Evolutionary conservation across 35 echinoderm and acorn worm genomes (phyloP).

Genomic region (Eucidaris tribuloides): DNA sequence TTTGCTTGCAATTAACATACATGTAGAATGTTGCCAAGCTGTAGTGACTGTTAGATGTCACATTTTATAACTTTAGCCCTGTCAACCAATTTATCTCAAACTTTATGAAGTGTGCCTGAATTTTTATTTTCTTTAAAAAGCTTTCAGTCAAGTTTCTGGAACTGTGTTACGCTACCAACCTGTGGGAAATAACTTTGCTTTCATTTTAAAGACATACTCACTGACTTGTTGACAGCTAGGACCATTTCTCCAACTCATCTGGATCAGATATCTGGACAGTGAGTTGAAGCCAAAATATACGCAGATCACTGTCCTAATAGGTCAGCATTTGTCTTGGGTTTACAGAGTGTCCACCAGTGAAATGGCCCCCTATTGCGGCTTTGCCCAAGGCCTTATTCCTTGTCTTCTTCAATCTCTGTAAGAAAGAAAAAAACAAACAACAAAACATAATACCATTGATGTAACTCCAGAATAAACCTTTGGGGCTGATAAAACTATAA

Average conservation of each 20-base stretch:
- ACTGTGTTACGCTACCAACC: too few species aligned
- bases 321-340: slow-evolving; percentile 78
- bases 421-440: neutral
- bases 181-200: too few species aligned
- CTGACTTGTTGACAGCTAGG: slow-evolving; percentile 75
- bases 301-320: slow-evolving; percentile 73
- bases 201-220: too few species aligned
- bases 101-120: too few species aligned
- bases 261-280: slow-evolving; percentile 96
- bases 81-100: too few species aligned
- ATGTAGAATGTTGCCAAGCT: too few species aligned
- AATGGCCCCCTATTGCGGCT: slow-evolving; percentile 92
- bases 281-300: slow-evolving; percentile 94
- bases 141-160: too few species aligned
- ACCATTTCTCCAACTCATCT: slow-evolving; percentile 91
- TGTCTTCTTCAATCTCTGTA: slow-evolving; percentile 76
- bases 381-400: slow-evolving; percentile 67
- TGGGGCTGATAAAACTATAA: neutral
- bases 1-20: too few species aligned
- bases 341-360: slow-evolving; percentile 70
- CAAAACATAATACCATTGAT: neutral
- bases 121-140: too few species aligned
- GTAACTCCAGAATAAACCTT: neutral
- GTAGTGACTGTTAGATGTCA: too few species aligned
- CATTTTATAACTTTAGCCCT: too few species aligned